phyloP scores from a whole-genome alignment of 1,140 invertebrate species.

The Ostrea edulis region DNA sequence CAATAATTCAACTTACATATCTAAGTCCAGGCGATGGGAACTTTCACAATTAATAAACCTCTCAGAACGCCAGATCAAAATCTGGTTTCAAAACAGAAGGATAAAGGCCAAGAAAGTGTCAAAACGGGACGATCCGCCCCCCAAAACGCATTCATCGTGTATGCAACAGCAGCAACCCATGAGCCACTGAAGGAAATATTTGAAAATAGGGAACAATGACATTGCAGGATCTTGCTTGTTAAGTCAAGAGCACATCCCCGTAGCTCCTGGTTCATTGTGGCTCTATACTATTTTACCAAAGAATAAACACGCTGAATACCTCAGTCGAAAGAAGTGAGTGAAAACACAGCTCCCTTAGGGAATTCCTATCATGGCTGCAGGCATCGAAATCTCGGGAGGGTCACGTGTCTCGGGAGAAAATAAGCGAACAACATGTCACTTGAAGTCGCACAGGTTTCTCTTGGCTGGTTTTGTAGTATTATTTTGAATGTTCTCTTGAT shows the following conservation, averaged over 20 bases:
- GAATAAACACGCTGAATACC: conserved; percentile 20
- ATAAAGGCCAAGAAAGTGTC: conserved; percentile 93
- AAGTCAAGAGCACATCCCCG: background rate
- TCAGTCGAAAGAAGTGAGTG: conserved; percentile 23
- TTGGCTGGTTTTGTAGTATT: conserved; percentile 24
- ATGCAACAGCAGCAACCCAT: conserved; percentile 57
- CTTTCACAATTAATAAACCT: conserved; percentile 94
- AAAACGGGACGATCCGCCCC: conserved; percentile 71
- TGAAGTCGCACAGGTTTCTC: background rate
- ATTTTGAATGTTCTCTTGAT: conserved; percentile 1
- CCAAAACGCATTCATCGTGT: conserved; percentile 54
- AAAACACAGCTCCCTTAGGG: background rate
- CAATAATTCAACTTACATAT: conserved; percentile 97
- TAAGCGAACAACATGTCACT: background rate
- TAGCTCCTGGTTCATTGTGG: conserved; percentile 8
- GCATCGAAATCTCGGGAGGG: background rate
- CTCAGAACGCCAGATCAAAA: conserved; percentile 95
- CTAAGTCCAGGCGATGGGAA: conserved; percentile 94
- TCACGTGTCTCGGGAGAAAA: background rate
- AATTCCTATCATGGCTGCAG: background rate
- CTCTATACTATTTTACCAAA: conserved; percentile 35
- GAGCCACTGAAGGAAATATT: conserved; percentile 56
- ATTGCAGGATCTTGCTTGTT: conserved; percentile 3
- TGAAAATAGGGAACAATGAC: conserved; percentile 28
- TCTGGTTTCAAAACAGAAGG: conserved; percentile 98